Conservation (phyloP, 1,140 invertebrate genomes). For the Pentalonia nigronervosa region DNA sequence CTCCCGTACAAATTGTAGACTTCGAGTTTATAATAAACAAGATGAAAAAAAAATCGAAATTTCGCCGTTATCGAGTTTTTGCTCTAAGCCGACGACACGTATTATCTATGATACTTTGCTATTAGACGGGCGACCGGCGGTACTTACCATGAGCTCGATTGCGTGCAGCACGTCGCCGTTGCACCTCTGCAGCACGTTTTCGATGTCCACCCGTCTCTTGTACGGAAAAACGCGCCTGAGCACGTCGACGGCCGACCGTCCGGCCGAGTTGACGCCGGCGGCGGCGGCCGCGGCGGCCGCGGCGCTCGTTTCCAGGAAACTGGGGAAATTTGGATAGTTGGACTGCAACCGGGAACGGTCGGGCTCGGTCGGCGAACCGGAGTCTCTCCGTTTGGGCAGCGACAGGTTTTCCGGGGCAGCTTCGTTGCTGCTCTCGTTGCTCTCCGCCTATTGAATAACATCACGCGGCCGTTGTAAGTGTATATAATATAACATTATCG, state of each 20-base stretch:
- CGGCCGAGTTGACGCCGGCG: slow-evolving; percentile 34
- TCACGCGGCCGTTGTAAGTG: too few species aligned
- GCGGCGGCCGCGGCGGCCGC: slow-evolving; percentile 54
- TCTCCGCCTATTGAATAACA: slow-evolving; percentile 60
- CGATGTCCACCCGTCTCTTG: slow-evolving; percentile 82
- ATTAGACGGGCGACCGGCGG: too few species aligned
- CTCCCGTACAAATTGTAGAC: too few species aligned
- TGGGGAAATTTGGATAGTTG: slow-evolving; percentile 46
- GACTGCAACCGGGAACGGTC: slow-evolving; percentile 28
- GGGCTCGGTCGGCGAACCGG: slow-evolving; percentile 30
- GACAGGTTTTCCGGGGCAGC: slow-evolving; percentile 63
- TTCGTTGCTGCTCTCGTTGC: slow-evolving; percentile 61
- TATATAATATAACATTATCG: too few species aligned
- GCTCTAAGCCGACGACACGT: too few species aligned
- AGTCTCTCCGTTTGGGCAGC: slow-evolving; percentile 62
- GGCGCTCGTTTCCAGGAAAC: slow-evolving; percentile 55
- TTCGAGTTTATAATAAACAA: too few species aligned
- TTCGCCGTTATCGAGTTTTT: too few species aligned
- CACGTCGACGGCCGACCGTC: slow-evolving; percentile 70
- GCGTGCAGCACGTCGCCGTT: slow-evolving; percentile 88
- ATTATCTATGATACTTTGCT: too few species aligned
- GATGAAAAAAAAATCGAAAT: too few species aligned
- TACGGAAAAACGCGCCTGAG: slow-evolving; percentile 84
- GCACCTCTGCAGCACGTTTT: slow-evolving; percentile 76
- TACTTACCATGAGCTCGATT: slow-evolving; percentile 84